Evolutionary conservation across 23 tunicate species (phyloP).

Genomic region (Ciona savignyi): DNA sequence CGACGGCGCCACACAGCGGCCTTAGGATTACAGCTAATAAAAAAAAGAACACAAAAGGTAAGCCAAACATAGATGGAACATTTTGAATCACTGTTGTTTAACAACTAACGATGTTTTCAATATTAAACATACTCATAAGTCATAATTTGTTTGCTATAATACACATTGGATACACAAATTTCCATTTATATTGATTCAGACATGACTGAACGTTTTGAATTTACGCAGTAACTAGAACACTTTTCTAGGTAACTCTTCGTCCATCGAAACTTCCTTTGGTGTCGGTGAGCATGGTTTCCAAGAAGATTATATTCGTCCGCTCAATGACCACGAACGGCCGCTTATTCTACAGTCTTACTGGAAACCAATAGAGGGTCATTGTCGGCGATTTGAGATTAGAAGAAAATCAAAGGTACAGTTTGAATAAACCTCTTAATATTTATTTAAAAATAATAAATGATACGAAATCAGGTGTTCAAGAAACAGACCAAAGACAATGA

Average conservation of each 20-base stretch:
- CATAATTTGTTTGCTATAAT: too few species aligned
- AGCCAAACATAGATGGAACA: too few species aligned
- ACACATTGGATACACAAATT: too few species aligned
- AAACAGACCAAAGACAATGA: constrained; percentile 36
- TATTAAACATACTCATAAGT: too few species aligned
- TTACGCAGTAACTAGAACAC: too few species aligned
- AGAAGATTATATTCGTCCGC: constrained; percentile 77
- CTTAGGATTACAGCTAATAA: constrained; percentile 4
- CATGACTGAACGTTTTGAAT: too few species aligned
- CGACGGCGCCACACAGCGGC: not conserved
- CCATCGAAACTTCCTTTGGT: not conserved
- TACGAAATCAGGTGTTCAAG: constrained; percentile 43
- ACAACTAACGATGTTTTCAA: too few species aligned
- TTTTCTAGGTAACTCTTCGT: not conserved
- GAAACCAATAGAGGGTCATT: constrained; percentile 75
- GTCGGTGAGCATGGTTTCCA: constrained; percentile 24
- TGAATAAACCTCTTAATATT: too few species aligned
- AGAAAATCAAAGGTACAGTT: constrained; percentile 44
- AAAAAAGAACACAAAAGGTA: too few species aligned
- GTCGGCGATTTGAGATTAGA: constrained; percentile 76
- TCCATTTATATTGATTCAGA: too few species aligned
- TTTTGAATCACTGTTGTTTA: too few species aligned
- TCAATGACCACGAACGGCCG: constrained; percentile 85
- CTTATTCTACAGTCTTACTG: constrained; percentile 81
- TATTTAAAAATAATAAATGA: constrained; percentile 7